Base-by-base conservation (phyloP, 2,113 vertebrate species). In the Eudyptes chrysolophus region DNA sequence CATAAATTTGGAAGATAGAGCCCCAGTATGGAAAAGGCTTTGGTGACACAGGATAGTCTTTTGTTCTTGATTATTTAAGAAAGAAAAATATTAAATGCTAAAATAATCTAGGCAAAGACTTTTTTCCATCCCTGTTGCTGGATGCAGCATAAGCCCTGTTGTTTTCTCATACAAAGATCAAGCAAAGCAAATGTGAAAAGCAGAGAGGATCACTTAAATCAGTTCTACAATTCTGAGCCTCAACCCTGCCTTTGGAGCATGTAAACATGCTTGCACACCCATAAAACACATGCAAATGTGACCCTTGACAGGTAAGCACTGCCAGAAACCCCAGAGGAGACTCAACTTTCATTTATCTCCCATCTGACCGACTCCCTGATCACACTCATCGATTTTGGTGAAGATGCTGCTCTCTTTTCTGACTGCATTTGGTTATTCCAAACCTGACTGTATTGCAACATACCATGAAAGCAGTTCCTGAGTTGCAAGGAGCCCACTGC, bases 401-500 rank as follows among this genome's bases (percentile, higher is more conserved):
- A 96, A 58, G 44, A 36, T 51, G n/a, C 17, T 70, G 60, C 44
- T 92, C 49, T 48, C 16, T 72, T 51, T 75, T 76, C 52, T 71
- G 36, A 46, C 52, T 64, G 21, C 8, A 24, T 86, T 80, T 82
- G 29, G 5, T 85, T 74, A 69, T 72, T 96, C 64, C 74, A 91
- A 65, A 78, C 34, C 19, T 54, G 24, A 46, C 57, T 65, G n/a
- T 40, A 40, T n/a, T 66, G 22, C 54, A 84, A 82, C 97, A 61
- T 97, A 99, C 99, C 98, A 78, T 89, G 89, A 71, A 98, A 98
- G 95, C 99, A 99, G 96, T 98, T 97, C 62, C 95, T 97, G 85
- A 99, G 96, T 38, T 98, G 94, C 92, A 99, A 96, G 34, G 98
- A 98, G 95, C 99, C 98, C 80, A 99, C 93, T 60, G 98, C 98